phyloP scores from a whole-genome alignment of 2,888 invertebrate genomes.

The Heliothis peltigera region DNA sequence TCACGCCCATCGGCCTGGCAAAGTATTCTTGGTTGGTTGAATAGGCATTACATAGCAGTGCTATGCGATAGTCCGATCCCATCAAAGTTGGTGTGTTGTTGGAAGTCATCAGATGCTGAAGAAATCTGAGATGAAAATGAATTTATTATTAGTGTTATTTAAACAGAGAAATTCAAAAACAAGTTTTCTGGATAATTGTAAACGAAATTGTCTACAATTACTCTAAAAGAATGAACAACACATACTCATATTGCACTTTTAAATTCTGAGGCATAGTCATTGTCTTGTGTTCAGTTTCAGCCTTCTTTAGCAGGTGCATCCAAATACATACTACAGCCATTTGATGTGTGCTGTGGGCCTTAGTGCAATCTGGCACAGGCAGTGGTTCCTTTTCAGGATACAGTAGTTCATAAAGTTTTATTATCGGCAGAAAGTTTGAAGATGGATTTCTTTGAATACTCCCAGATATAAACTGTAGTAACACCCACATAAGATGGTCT shows the following conservation, averaged over 20 bases:
- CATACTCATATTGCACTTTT: slow-evolving; percentile 95
- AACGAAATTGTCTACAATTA: slow-evolving; percentile 1
- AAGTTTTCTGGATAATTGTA: background rate
- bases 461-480: slow-evolving; percentile 98
- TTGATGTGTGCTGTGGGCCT: slow-evolving; percentile 95
- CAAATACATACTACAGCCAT: slow-evolving; percentile 99
- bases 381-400: slow-evolving; percentile 98
- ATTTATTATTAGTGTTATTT: slow-evolving; percentile 6
- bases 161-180: background rate
- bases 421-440: slow-evolving; percentile 96
- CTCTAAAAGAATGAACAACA: slow-evolving; percentile 51
- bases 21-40: slow-evolving; percentile 98
- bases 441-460: slow-evolving; percentile 98
- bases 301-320: slow-evolving; percentile 98
- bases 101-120: slow-evolving; percentile 95
- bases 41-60: slow-evolving; percentile 98
- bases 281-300: slow-evolving; percentile 95
- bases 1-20: slow-evolving; percentile 96
- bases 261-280: slow-evolving; percentile 95
- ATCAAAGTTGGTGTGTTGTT: slow-evolving; percentile 92
- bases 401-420: slow-evolving; percentile 96
- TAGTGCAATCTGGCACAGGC: slow-evolving; percentile 96
- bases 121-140: slow-evolving; percentile 90
- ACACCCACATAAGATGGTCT: slow-evolving; percentile 99
- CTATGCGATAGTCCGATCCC: slow-evolving; percentile 97